Percentiles rank a stretch among this genome's conserved stretches.
These are phyloP conservation scores for Onychomys arenicola DNA, from an alignment of 2,797 vertebrate species.

Conservation along the genomic window DNA sequence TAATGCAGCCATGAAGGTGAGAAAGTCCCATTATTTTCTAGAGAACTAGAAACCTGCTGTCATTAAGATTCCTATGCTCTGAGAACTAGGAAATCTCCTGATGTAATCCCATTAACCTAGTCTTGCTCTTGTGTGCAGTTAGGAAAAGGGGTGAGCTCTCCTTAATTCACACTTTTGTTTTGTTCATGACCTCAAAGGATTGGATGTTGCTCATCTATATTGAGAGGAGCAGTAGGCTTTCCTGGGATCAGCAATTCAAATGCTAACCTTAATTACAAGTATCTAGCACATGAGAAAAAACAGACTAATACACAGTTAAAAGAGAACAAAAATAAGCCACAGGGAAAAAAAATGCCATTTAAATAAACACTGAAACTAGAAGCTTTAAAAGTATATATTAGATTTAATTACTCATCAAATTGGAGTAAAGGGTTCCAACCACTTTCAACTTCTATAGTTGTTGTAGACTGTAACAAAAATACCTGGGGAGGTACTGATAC, in stretches of 20 bases:
- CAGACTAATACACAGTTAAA: neutral
- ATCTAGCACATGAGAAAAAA: neutral
- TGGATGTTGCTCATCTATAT: neutral
- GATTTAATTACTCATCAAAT: constrained; percentile 16
- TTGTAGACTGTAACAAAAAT: neutral
- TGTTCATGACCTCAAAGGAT: neutral
- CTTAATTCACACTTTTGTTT: neutral
- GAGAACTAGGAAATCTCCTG: neutral
- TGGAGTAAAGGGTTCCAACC: neutral
- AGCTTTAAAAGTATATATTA: neutral
- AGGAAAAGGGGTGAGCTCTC: neutral
- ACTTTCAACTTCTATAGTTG: neutral
- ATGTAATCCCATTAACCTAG: neutral
- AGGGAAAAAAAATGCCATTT: neutral
- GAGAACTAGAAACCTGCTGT: neutral
- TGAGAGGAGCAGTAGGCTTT: neutral
- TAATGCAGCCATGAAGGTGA: neutral
- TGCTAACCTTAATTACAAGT: neutral
- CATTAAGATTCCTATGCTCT: neutral
- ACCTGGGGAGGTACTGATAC: neutral
- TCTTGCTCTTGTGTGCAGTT: neutral
- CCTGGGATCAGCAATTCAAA: neutral
- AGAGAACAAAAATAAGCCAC: neutral
- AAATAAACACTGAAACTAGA: neutral
- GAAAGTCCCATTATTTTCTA: neutral